These are phyloP conservation scores for Metopolophium dirhodum DNA, from an alignment of 1,140 invertebrate species.

Conservation along the genomic window DNA sequence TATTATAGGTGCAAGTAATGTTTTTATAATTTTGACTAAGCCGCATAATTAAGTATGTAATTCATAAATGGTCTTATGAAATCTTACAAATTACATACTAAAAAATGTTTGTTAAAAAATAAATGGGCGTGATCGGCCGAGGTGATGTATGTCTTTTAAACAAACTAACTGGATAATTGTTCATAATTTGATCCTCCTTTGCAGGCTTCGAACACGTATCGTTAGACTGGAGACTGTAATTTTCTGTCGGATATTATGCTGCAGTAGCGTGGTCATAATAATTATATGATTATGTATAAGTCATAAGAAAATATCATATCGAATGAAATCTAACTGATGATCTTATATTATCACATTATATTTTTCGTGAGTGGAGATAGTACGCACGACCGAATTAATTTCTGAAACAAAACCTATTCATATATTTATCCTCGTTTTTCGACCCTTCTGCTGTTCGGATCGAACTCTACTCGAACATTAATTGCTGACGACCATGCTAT, in stretches of 20 bases:
- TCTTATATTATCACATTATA: not conserved
- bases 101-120: not conserved
- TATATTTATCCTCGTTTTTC: not conserved
- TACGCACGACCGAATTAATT: not conserved
- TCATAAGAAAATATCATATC: not conserved
- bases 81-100: not conserved
- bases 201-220: not conserved
- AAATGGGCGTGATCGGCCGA: not conserved
- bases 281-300: not conserved
- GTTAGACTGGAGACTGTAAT: not conserved
- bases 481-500: not conserved
- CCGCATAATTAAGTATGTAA: not conserved
- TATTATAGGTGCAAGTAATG: not conserved
- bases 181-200: conserved; percentile 16
- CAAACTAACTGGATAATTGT: conserved; percentile 8
- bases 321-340: not conserved
- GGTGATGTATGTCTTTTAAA: conserved; percentile 5
- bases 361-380: not conserved
- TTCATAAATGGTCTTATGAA: not conserved
- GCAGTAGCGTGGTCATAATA: not conserved
- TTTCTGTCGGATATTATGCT: not conserved
- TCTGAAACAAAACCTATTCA: not conserved
- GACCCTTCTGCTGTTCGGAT: not conserved
- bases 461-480: not conserved
- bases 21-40: conserved; percentile 9